Evolutionary conservation across 2,797 vertebrate genomes (phyloP).

Genomic region (Eupleurogrammus muticus): DNA sequence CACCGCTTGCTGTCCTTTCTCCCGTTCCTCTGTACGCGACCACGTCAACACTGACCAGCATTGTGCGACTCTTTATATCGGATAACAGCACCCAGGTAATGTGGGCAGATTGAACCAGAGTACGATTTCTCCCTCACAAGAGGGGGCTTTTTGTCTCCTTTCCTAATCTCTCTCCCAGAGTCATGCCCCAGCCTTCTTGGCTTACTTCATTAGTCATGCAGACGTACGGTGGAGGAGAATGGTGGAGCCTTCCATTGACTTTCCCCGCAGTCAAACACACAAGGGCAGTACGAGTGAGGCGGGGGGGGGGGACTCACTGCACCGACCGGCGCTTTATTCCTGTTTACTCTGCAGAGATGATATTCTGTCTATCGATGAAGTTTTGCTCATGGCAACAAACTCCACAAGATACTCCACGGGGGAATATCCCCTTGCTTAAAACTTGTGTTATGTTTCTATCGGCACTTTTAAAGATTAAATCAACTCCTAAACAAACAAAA

Average conservation of each 20-base stretch:
- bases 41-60: constrained; percentile 75
- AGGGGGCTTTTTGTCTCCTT: constrained; percentile 76
- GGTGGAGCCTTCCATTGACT: constrained; percentile 55
- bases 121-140: constrained; percentile 75
- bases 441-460: constrained; percentile 65
- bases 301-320: constrained; percentile 47
- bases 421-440: constrained; percentile 66
- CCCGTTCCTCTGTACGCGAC: constrained; percentile 34
- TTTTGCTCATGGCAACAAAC: constrained; percentile 57
- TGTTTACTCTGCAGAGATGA: constrained; percentile 35
- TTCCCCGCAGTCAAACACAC: constrained; percentile 45
- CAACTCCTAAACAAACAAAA: constrained; percentile 48
- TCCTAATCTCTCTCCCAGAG: constrained; percentile 67
- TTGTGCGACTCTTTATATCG: constrained; percentile 77
- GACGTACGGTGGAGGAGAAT: constrained; percentile 66
- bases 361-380: constrained; percentile 54
- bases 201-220: constrained; percentile 80
- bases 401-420: constrained; percentile 61
- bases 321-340: constrained; percentile 38
- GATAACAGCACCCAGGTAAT: constrained; percentile 70
- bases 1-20: constrained; percentile 55
- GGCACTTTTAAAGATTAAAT: constrained; percentile 71
- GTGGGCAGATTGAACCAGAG: constrained; percentile 68
- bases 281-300: constrained; percentile 51
- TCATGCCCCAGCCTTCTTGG: constrained; percentile 69